phyloP scores from a whole-genome alignment of 2,113 vertebrate genomes.

The Trichomycterus rosablanca region DNA sequence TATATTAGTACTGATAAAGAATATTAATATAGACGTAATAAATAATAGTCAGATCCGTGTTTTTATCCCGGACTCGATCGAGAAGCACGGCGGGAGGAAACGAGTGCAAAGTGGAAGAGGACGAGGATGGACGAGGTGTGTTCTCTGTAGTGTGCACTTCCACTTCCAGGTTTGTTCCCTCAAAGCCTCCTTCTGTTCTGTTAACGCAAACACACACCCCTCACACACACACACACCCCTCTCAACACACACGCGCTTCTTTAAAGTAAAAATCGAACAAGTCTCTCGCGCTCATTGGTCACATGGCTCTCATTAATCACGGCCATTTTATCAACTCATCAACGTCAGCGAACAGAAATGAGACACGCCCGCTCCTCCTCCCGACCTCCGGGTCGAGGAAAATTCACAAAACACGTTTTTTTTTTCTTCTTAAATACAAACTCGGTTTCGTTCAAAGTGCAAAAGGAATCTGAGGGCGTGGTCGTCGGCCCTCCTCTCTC shows the following conservation, averaged over 20 bases:
- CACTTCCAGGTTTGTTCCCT: not conserved
- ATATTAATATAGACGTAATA: conserved; percentile 29
- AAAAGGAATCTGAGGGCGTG: conserved; percentile 40
- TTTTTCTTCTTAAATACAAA: not conserved
- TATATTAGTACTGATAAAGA: conserved; percentile 33
- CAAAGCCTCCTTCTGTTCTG: no score
- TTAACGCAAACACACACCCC: no score
- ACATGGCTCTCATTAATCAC: no score
- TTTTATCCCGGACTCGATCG: conserved; percentile 16
- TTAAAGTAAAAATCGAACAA: no score
- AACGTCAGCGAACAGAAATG: no score
- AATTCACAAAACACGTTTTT: not conserved
- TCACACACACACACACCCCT: no score
- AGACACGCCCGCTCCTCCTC: no score
- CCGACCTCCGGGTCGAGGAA: no score
- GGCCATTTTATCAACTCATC: no score
- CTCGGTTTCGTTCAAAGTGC: conserved; percentile 23
- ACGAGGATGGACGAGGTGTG: not conserved
- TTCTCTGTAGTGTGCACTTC: conserved; percentile 12
- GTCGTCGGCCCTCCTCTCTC: not conserved
- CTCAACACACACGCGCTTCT: no score
- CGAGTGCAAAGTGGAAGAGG: not conserved
- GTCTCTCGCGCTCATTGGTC: no score
- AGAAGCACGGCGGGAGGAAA: not conserved
- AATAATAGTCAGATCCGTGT: conserved; percentile 39